These are phyloP conservation scores for Polydrusus pterygomalis DNA, from an alignment of 2,888 invertebrate genomes.

Conservation along the genomic window DNA sequence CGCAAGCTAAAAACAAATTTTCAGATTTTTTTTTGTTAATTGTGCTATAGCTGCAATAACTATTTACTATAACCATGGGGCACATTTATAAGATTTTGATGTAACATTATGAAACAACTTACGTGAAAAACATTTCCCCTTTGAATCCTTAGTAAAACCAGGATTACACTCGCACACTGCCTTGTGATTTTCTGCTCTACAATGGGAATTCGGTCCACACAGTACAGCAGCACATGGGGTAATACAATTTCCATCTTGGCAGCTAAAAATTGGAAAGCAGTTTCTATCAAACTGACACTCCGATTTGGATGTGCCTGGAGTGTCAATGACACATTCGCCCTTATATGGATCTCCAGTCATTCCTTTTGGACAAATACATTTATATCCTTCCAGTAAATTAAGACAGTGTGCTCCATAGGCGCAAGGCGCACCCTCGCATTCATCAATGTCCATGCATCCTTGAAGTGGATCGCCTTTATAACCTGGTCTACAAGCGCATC, in stretches of 20 bases:
- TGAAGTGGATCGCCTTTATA: conserved; percentile 90
- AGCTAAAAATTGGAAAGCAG: conserved; percentile 87
- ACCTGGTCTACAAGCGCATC: conserved; percentile 90
- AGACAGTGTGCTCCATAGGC: conserved; percentile 92
- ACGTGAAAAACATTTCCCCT: conserved; percentile 90
- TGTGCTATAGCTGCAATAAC: too few relatives aligned
- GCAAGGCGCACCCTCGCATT: conserved; percentile 89
- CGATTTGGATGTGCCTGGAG: conserved; percentile 75
- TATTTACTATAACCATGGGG: too few relatives aligned
- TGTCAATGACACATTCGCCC: conserved; percentile 81
- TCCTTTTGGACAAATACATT: conserved; percentile 89
- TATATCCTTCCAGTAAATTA: conserved; percentile 89
- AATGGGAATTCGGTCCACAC: conserved; percentile 90
- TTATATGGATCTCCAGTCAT: conserved; percentile 91
- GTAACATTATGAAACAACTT: too few relatives aligned
- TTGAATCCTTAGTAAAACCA: conserved; percentile 85
- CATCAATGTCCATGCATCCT: conserved; percentile 90
- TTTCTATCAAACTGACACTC: conserved; percentile 84
- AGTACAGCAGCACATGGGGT: conserved; percentile 87
- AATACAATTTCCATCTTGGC: conserved; percentile 85
- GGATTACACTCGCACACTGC: conserved; percentile 92
- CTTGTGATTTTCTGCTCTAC: conserved; percentile 91
- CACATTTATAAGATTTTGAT: too few relatives aligned
- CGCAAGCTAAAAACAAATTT: conserved; percentile 78
- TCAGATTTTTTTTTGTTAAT: background rate